phyloP scores from a whole-genome alignment of 2,888 invertebrate genomes.

The Galerucella calmariensis region DNA sequence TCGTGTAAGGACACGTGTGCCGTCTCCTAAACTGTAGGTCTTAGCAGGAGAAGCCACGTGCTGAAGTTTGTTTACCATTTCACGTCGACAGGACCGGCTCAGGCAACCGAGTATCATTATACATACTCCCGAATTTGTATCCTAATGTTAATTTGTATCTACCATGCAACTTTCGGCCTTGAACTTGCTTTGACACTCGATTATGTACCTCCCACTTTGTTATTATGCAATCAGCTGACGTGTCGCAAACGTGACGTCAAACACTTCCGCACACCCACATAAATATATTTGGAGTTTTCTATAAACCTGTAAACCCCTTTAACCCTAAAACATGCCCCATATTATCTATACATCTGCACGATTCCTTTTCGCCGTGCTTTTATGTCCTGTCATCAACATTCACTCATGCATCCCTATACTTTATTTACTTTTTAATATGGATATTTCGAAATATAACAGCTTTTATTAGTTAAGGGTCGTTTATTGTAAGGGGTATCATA shows the following conservation, averaged over 20 bases:
- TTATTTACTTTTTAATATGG: no score
- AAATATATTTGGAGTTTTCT: constrained; percentile 14
- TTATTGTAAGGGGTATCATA: neutral
- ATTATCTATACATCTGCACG: neutral
- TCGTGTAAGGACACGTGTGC: constrained; percentile 32
- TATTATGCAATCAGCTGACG: constrained; percentile 65
- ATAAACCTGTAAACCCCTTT: constrained; percentile 16
- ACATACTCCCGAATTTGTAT: constrained; percentile 29
- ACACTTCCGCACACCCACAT: constrained; percentile 53
- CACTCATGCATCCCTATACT: neutral
- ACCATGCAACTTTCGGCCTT: constrained; percentile 61
- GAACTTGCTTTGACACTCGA: constrained; percentile 62
- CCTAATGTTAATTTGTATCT: constrained; percentile 20
- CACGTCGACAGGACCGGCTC: constrained; percentile 43
- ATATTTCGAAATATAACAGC: neutral
- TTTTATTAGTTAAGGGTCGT: neutral
- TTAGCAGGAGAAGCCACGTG: constrained; percentile 52
- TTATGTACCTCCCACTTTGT: constrained; percentile 62
- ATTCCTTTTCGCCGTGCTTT: neutral
- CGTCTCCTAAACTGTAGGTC: constrained; percentile 45
- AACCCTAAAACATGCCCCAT: constrained; percentile 3
- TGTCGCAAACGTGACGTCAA: constrained; percentile 62
- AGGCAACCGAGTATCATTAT: constrained; percentile 1
- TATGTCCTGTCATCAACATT: neutral
- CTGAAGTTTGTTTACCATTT: constrained; percentile 44